Base-by-base conservation (phyloP, 64 coral and sea anemone species). In the Montipora sp. region DNA sequence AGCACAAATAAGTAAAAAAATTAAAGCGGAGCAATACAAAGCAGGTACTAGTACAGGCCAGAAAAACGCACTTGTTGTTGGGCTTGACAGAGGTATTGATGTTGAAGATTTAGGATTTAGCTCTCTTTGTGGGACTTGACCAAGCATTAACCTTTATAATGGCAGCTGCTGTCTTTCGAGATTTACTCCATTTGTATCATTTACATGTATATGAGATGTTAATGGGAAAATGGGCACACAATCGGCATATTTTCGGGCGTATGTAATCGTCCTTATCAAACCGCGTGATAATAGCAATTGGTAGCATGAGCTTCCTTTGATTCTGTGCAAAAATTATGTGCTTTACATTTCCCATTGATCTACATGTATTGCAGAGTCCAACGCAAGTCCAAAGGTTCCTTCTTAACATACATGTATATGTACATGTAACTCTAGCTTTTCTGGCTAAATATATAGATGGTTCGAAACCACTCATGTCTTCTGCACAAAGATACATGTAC, bases 381-480 rank as follows among this genome's bases (percentile, higher is more conserved):
- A 45, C 59, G 61, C 21, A 9, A 43, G 83, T 23, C 83, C 59
- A 69, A 11, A 86, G 59, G 27, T 86, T 86, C 20, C 50, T 23
- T 3, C 59, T 86, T 9, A 86, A 47, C 83, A 69, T 86, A 10
- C 36, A 36, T 36, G 36, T 36, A 36, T 2, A 36, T 36, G 36
- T 2, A 36, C 36, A 36, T 36, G 36, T 57, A 57, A 86, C 60
- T 67, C 70, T 12, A 59, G 57, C 83, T 55, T 59, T 49, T 47
- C 70, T 86, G 59, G 47, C 48, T 36, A 66, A 10, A 65, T 68
- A 57, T 21, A 71, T 59, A 86, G 18, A 78, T 92, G 90, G 80
- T 86, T 92, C 48, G 59, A 85, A 45, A 3, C 90, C 80, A 24
- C 90, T 79, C 90, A 92, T 85, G 53, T 57, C 53, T 57, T 57